Evolutionary conservation across 2,888 invertebrate species (phyloP).

Genomic region (Spodoptera littoralis): DNA sequence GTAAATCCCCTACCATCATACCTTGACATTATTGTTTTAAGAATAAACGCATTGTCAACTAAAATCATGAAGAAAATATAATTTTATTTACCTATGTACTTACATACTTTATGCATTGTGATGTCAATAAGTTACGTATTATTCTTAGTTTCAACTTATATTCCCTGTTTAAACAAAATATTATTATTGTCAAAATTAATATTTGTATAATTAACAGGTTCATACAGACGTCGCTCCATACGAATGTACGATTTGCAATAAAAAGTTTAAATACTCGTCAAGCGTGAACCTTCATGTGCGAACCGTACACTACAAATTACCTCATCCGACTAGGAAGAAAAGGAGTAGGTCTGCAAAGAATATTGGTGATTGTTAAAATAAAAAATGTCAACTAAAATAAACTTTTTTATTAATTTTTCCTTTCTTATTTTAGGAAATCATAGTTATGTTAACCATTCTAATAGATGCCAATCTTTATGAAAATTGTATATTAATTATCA

Average conservation of each 20-base stretch:
- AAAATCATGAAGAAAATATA: too few species aligned
- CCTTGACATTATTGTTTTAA: not conserved
- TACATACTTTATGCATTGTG: too few species aligned
- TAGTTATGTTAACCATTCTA: too few species aligned
- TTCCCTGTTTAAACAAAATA: too few species aligned
- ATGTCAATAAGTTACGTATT: too few species aligned
- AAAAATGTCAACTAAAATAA: not conserved
- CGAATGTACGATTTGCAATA: constrained; percentile 62
- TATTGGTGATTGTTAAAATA: constrained; percentile 1
- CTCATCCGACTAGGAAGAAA: constrained; percentile 59
- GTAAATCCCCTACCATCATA: constrained; percentile 9
- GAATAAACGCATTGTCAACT: too few species aligned
- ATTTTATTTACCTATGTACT: too few species aligned
- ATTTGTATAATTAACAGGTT: constrained; percentile 48
- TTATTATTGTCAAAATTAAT: not conserved
- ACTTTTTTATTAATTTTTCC: not conserved
- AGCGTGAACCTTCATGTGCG: constrained; percentile 62
- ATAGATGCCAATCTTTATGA: too few species aligned
- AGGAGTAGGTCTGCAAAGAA: constrained; percentile 22
- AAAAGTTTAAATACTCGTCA: constrained; percentile 63
- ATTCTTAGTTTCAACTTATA: too few species aligned
- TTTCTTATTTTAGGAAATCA: too few species aligned
- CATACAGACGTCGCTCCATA: constrained; percentile 60
- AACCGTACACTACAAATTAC: constrained; percentile 62
- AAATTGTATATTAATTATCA: too few species aligned